These are phyloP conservation scores for Eulithis prunata DNA, from an alignment of 2,888 invertebrate genomes.

Conservation along the genomic window DNA sequence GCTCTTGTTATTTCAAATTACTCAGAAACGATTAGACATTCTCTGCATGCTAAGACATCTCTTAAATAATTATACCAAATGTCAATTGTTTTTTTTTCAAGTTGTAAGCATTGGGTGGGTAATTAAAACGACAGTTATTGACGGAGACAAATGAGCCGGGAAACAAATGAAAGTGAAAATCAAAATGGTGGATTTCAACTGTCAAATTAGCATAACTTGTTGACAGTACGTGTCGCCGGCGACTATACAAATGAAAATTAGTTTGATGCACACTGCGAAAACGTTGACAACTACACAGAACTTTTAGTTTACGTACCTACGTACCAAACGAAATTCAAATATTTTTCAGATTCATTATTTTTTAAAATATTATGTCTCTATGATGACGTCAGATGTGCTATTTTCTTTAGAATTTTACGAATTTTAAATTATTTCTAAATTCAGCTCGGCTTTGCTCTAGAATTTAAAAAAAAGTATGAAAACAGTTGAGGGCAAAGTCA, in stretches of 20 bases:
- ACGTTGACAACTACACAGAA: constrained; percentile 6
- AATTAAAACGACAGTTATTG: constrained; percentile 39
- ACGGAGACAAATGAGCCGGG: constrained; percentile 44
- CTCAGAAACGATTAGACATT: neutral
- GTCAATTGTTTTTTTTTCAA: constrained; percentile 17
- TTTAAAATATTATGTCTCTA: neutral
- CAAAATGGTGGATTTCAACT: constrained; percentile 55
- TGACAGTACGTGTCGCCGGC: constrained; percentile 44
- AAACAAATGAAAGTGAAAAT: constrained; percentile 48
- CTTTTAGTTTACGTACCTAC: neutral
- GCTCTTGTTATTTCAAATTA: neutral
- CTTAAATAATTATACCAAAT: constrained; percentile 19
- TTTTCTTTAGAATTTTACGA: neutral
- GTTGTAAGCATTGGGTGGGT: constrained; percentile 31
- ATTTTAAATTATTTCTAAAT: neutral
- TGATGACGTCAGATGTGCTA: constrained; percentile 6
- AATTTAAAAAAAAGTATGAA: too few species aligned
- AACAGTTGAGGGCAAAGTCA: neutral
- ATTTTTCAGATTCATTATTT: neutral
- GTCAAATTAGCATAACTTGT: constrained; percentile 55
- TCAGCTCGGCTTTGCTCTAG: neutral
- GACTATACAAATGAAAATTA: constrained; percentile 28
- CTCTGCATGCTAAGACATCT: neutral
- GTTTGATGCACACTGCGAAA: constrained; percentile 10
- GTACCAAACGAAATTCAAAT: neutral